Evolutionary conservation across 2,797 vertebrate species (phyloP).

Genomic region (Holocentrus rufus): DNA sequence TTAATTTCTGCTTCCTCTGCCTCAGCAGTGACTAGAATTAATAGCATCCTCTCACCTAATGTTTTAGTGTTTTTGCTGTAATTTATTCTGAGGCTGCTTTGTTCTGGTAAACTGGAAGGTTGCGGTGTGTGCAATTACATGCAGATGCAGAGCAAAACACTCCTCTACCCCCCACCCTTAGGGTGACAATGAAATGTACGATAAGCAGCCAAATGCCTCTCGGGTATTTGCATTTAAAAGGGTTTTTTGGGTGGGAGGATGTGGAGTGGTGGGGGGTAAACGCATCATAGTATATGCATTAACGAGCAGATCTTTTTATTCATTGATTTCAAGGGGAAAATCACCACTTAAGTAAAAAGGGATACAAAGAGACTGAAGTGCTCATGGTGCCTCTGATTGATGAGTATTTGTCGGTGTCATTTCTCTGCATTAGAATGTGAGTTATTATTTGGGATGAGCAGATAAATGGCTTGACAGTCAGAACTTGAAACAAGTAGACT

Average conservation of each 20-base stretch:
- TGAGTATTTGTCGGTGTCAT: conserved; percentile 64
- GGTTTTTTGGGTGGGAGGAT: conserved; percentile 50
- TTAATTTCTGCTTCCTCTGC: conserved; percentile 30
- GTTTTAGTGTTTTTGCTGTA: conserved; percentile 27
- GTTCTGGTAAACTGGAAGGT: conserved; percentile 45
- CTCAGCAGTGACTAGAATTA: conserved; percentile 28
- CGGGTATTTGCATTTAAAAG: conserved; percentile 79
- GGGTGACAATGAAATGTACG: conserved; percentile 69
- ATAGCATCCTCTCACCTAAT: conserved; percentile 37
- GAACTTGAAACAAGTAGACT: conserved; percentile 39
- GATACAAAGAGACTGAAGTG: conserved; percentile 53
- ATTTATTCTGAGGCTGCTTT: conserved; percentile 55
- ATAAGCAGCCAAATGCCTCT: conserved; percentile 66
- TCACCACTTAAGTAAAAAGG: conserved; percentile 62
- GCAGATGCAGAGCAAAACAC: conserved; percentile 63
- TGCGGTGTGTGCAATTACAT: conserved; percentile 60
- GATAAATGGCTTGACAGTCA: conserved; percentile 65
- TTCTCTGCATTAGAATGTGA: conserved; percentile 64
- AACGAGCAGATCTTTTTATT: conserved; percentile 55
- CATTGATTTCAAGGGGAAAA: conserved; percentile 62
- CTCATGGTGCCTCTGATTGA: conserved; percentile 45
- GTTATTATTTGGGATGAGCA: conserved; percentile 60
- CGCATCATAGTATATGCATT: conserved; percentile 56
- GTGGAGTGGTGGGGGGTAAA: conserved; percentile 55
- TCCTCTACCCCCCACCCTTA: conserved; percentile 36